Evolutionary conservation across 2,113 vertebrate species (phyloP).

Genomic region (Rallus limicola): DNA sequence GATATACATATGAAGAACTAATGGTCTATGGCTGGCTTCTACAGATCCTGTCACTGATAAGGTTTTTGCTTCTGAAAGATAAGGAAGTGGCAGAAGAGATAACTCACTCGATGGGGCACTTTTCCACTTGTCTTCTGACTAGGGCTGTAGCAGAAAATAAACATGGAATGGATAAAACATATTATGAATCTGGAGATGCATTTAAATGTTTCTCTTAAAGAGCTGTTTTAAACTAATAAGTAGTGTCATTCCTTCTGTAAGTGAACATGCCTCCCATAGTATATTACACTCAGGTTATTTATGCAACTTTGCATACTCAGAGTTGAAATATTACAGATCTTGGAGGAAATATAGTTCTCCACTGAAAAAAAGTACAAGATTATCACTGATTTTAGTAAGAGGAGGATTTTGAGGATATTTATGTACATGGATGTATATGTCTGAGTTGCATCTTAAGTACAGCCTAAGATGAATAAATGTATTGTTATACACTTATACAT

Average conservation of each 20-base stretch:
- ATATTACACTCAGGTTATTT: not conserved
- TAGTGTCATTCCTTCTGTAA: not conserved
- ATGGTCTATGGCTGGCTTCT: not conserved
- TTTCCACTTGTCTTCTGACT: not conserved
- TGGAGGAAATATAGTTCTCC: not conserved
- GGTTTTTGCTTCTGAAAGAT: constrained; percentile 26
- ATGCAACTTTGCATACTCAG: not conserved
- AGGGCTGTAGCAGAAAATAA: not conserved
- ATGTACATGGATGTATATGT: too few species aligned
- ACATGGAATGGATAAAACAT: fast-evolving
- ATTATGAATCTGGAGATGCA: not conserved
- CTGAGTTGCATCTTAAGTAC: not conserved
- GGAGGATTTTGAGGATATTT: not conserved
- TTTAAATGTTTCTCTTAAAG: not conserved
- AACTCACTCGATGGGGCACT: not conserved
- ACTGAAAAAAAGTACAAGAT: not conserved
- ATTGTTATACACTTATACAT: not conserved
- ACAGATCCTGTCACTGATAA: not conserved
- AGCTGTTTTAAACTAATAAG: not conserved
- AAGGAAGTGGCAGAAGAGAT: not conserved
- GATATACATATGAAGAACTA: not conserved
- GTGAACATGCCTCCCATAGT: fast-evolving
- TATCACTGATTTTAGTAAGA: not conserved
- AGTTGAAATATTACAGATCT: not conserved
- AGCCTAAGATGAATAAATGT: not conserved